Evolutionary conservation across 2,888 invertebrate genomes (phyloP).

Genomic region (Drosophila peninsularis): DNA sequence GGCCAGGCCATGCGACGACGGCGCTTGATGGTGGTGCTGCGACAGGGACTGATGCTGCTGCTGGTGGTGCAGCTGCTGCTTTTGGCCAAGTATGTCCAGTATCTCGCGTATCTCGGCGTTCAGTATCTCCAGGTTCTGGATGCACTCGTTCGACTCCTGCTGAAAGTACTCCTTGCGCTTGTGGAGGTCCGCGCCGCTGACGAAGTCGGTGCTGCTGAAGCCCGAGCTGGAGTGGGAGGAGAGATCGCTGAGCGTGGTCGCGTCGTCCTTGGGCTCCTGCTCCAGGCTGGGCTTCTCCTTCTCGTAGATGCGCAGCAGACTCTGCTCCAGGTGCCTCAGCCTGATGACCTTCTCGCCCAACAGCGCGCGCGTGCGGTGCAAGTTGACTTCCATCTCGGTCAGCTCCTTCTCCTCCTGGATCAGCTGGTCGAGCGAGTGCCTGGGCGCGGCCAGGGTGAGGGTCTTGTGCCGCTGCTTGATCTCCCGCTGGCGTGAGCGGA

Average conservation of each 20-base stretch:
- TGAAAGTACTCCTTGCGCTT: slow-evolving; percentile 84
- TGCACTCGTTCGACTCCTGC: slow-evolving; percentile 89
- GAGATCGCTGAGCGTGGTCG: slow-evolving; percentile 87
- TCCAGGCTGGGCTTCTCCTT: slow-evolving; percentile 82
- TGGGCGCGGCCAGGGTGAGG: slow-evolving; percentile 49
- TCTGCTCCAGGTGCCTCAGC: slow-evolving; percentile 91
- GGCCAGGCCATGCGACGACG: slow-evolving; percentile 6
- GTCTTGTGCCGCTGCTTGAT: slow-evolving; percentile 85
- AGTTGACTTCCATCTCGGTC: slow-evolving; percentile 92
- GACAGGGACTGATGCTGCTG: slow-evolving; percentile 21
- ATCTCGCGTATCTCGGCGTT: slow-evolving; percentile 90
- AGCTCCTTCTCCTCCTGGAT: slow-evolving; percentile 91
- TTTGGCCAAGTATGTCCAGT: slow-evolving; percentile 88
- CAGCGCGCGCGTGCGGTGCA: slow-evolving; percentile 92
- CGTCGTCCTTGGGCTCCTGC: slow-evolving; percentile 86
- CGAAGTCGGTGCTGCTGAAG: slow-evolving; percentile 89
- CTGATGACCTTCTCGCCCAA: slow-evolving; percentile 93
- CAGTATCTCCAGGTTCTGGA: slow-evolving; percentile 89
- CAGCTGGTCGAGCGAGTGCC: slow-evolving; percentile 82
- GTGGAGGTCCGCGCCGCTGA: slow-evolving; percentile 86
- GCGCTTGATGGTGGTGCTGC: slow-evolving; percentile 32
- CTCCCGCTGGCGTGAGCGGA: slow-evolving; percentile 88
- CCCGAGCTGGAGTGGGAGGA: slow-evolving; percentile 87
- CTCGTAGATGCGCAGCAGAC: slow-evolving; percentile 87
- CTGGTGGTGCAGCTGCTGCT: slow-evolving; percentile 60